Evolutionary conservation across 2,113 vertebrate species (phyloP).

Genomic region (Pycnonotus jocosus): DNA sequence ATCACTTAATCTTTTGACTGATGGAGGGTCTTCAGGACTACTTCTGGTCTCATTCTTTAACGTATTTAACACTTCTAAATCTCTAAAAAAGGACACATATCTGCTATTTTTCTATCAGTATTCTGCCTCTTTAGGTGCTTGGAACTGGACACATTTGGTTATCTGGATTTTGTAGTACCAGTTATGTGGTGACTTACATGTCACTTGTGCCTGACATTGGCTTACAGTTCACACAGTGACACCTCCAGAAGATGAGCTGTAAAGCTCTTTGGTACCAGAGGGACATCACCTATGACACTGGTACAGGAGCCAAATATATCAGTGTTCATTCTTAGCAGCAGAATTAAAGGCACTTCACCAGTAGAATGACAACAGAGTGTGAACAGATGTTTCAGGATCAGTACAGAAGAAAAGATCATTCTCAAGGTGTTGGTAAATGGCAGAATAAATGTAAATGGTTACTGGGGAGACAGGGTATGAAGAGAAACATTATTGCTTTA

Average conservation of each 20-base stretch:
- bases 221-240: neutral
- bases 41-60: too few species aligned
- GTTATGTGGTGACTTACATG: neutral
- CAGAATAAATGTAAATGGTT: neutral
- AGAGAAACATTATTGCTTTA: neutral
- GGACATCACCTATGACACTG: neutral
- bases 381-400: neutral
- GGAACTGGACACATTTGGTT: neutral
- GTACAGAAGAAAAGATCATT: neutral
- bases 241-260: neutral
- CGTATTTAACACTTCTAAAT: neutral
- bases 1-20: neutral
- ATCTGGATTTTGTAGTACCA: neutral
- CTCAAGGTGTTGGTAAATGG: neutral
- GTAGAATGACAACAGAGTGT: neutral
- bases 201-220: neutral
- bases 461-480: rapidly evolving
- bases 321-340: neutral
- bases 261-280: neutral
- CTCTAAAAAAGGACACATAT: neutral
- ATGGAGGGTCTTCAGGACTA: neutral
- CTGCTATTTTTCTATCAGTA: neutral
- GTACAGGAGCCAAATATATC: neutral
- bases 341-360: neutral
- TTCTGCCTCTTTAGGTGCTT: neutral